These are phyloP conservation scores for Channa maculata DNA, from an alignment of 2,113 vertebrate genomes.

Conservation along the genomic window DNA sequence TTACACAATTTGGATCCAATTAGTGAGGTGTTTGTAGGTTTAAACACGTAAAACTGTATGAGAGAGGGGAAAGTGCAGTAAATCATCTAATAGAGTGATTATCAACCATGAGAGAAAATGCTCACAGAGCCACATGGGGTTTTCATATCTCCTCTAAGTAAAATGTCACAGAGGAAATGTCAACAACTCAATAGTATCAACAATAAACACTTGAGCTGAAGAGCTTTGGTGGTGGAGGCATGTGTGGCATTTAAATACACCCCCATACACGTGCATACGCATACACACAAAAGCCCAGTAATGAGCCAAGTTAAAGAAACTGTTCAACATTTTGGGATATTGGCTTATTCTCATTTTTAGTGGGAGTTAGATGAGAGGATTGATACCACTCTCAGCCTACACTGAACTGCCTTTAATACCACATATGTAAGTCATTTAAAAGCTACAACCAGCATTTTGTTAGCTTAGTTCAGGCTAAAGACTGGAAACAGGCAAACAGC, in stretches of 20 bases:
- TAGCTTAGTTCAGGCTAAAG: no score
- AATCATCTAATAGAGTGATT: no score
- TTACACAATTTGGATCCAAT: not conserved
- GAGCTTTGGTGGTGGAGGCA: not conserved
- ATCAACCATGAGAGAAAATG: no score
- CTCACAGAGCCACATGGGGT: no score
- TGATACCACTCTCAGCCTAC: not conserved
- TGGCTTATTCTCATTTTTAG: not conserved
- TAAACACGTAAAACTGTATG: slow-evolving; percentile 12
- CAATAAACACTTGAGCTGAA: slow-evolving; percentile 1
- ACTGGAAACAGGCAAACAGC: no score
- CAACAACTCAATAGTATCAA: slow-evolving; percentile 12
- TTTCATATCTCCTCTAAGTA: not conserved
- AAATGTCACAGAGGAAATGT: slow-evolving; percentile 18
- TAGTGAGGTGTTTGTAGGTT: slow-evolving; percentile 4
- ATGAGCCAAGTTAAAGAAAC: not conserved
- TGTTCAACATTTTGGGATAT: not conserved
- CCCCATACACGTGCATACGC: no score
- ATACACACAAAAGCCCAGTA: no score
- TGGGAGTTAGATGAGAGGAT: not conserved
- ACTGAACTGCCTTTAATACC: no score
- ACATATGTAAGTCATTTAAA: no score
- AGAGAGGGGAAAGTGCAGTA: slow-evolving; percentile 13
- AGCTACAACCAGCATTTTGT: no score
- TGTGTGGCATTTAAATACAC: slow-evolving; percentile 4